Conservation (phyloP, 2,797 vertebrate genomes). For the Myiotriccus ornatus region DNA sequence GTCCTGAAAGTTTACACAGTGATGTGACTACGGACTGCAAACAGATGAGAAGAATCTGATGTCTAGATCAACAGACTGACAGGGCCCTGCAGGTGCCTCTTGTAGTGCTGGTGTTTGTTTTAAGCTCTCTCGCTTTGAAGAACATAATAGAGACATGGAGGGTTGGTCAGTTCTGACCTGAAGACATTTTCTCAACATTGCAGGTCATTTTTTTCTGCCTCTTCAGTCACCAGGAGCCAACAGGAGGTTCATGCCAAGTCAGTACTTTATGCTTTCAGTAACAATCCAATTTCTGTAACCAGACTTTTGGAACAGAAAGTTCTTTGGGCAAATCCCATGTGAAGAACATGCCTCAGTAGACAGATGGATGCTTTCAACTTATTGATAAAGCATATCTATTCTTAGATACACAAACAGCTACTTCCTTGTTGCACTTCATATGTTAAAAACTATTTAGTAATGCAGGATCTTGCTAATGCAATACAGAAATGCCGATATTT, state of each 20-base stretch:
- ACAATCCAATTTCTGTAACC: not conserved
- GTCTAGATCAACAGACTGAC: not conserved
- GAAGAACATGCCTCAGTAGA: not conserved
- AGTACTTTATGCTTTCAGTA: not conserved
- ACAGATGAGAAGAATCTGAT: not conserved
- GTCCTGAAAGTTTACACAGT: not conserved
- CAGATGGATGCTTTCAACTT: not conserved
- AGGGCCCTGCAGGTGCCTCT: not conserved
- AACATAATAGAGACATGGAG: not conserved
- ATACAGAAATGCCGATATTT: not conserved
- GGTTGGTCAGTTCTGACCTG: not conserved
- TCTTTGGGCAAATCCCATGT: not conserved
- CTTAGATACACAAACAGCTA: not conserved
- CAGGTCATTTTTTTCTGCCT: not conserved
- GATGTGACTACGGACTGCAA: not conserved
- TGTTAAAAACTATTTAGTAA: not conserved
- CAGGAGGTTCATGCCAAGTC: not conserved
- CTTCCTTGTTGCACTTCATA: not conserved
- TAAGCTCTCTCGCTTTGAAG: not conserved
- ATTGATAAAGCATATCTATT: not conserved
- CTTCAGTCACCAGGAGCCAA: not conserved
- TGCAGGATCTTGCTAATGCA: not conserved
- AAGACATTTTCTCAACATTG: not conserved
- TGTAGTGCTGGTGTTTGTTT: not conserved
- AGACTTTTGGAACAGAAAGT: conserved; percentile 7